Conservation (phyloP, 2,888 invertebrate species). For the Selenia dentaria region DNA sequence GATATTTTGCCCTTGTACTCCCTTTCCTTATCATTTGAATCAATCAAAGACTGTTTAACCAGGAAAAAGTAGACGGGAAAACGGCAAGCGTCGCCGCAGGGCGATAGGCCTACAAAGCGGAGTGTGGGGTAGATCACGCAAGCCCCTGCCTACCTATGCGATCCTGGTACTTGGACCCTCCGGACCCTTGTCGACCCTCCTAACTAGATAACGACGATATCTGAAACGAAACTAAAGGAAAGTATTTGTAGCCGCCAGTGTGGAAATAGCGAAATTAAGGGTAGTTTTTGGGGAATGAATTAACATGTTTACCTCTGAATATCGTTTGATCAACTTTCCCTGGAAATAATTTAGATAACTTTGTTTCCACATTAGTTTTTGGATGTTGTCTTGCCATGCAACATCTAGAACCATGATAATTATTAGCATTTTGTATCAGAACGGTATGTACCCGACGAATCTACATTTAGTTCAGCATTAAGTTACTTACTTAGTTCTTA, state of each 20-base stretch:
- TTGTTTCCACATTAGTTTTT: too few relatives aligned
- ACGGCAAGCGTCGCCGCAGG: slow-evolving; percentile 16
- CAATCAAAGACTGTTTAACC: background rate
- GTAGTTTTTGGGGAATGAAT: slow-evolving; percentile 42
- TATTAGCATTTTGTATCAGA: too few relatives aligned
- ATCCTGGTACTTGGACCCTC: slow-evolving; percentile 64
- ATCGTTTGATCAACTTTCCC: slow-evolving; percentile 10
- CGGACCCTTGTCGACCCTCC: slow-evolving; percentile 81
- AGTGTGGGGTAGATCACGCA: slow-evolving; percentile 63
- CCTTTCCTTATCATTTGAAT: background rate
- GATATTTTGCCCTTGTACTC: too few relatives aligned
- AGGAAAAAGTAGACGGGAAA: slow-evolving; percentile 1
- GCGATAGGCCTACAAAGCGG: slow-evolving; percentile 38
- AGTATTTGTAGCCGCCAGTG: slow-evolving; percentile 74
- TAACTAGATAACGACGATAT: slow-evolving; percentile 83
- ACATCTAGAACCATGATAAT: too few relatives aligned
- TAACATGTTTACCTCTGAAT: slow-evolving; percentile 57
- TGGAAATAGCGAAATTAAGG: slow-evolving; percentile 71
- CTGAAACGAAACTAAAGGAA: slow-evolving; percentile 79
- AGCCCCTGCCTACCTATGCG: slow-evolving; percentile 46
- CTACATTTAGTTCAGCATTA: too few relatives aligned
- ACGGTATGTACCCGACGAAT: too few relatives aligned
- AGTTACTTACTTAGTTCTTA: too few relatives aligned
- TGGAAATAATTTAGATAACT: background rate
- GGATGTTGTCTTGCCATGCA: too few relatives aligned